Evolutionary conservation across 2,113 vertebrate species (phyloP).

Genomic region (Alosa alosa): DNA sequence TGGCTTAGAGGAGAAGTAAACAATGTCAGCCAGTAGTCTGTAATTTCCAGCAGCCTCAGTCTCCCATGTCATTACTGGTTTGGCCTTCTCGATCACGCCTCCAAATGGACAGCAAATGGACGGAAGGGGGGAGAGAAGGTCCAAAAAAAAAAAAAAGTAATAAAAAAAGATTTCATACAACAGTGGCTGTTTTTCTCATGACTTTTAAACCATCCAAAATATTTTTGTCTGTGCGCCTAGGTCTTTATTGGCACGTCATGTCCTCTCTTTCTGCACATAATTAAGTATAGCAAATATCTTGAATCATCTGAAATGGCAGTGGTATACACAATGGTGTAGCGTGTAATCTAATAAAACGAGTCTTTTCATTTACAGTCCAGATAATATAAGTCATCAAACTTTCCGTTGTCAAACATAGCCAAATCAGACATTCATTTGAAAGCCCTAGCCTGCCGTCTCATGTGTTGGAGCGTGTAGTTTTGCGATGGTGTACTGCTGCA

Average conservation of each 20-base stretch:
- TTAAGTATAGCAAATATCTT: background rate
- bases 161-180: slow-evolving; percentile 31
- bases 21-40: slow-evolving; percentile 49
- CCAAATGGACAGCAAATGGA: background rate
- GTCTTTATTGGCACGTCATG: background rate
- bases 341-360: background rate
- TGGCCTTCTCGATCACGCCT: slow-evolving; percentile 28
- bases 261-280: background rate
- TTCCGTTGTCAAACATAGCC: slow-evolving; percentile 7
- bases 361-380: background rate
- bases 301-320: background rate
- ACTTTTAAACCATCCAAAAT: background rate
- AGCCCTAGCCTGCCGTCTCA: background rate
- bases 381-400: background rate
- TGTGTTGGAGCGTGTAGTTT: background rate
- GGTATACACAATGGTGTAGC: background rate
- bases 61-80: slow-evolving; percentile 46
- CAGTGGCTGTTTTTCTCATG: background rate
- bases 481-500: background rate
- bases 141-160: slow-evolving; percentile 34
- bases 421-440: background rate
- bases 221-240: background rate
- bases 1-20: slow-evolving; percentile 51
- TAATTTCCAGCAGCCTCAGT: slow-evolving; percentile 55
- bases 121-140: background rate